Conservation (phyloP, 2,888 invertebrate genomes). For the Sinopyrophorus schimmeli region DNA sequence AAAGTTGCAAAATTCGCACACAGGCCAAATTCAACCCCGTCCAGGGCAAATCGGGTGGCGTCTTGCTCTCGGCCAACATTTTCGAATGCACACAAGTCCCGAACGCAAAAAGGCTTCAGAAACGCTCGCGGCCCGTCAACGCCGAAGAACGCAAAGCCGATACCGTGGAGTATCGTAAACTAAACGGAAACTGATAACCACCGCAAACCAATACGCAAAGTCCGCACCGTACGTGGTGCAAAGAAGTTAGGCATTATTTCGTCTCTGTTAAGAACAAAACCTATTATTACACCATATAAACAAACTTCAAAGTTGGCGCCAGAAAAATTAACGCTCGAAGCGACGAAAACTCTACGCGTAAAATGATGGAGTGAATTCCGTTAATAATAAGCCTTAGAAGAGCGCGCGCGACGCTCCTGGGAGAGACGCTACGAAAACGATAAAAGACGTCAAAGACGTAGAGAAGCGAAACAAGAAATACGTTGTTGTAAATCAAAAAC, state of each 20-base stretch:
- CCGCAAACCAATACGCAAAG: constrained; percentile 21
- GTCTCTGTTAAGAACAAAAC: no score
- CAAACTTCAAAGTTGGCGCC: constrained; percentile 45
- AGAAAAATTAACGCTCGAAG: constrained; percentile 39
- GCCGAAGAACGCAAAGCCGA: constrained; percentile 1
- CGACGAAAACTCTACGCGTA: constrained; percentile 40
- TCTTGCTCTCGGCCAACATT: constrained; percentile 44
- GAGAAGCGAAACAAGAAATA: constrained; percentile 10
- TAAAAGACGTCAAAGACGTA: constrained; percentile 27
- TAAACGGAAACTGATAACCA: constrained; percentile 28
- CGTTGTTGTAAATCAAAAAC: constrained; percentile 5
- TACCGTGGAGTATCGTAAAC: constrained; percentile 12
- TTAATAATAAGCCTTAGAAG: constrained; percentile 27
- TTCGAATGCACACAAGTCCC: constrained; percentile 13
- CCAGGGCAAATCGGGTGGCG: constrained; percentile 62
- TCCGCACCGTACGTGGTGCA: constrained; percentile 8
- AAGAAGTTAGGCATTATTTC: no score
- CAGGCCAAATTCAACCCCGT: constrained; percentile 83
- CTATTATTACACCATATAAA: no score
- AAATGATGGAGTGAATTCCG: constrained; percentile 36
- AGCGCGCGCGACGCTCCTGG: constrained; percentile 30
- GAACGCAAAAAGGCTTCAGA: constrained; percentile 1
- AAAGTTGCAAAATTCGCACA: constrained; percentile 79
- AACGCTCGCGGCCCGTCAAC: neutral
- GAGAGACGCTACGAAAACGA: constrained; percentile 23